Evolutionary conservation across 2,888 invertebrate genomes (phyloP).

Genomic region (Willowsia nigromaculata): DNA sequence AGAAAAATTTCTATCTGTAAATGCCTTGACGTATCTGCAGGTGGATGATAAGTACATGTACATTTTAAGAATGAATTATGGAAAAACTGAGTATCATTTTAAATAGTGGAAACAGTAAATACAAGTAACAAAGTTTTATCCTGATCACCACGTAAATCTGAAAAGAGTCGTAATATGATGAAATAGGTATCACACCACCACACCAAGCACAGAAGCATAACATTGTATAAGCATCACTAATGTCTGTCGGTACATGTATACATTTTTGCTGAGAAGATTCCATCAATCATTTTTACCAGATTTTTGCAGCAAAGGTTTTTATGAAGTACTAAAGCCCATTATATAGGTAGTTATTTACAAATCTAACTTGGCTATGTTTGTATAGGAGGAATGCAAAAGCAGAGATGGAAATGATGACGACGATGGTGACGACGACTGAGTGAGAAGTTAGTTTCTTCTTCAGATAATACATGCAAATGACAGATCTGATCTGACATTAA

Average conservation of each 20-base stretch:
- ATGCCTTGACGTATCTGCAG: neutral
- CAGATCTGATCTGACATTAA: conserved; percentile 50
- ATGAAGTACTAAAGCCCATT: too few species aligned
- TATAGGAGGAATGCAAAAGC: neutral
- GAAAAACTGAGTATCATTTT: neutral
- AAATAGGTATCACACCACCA: too few species aligned
- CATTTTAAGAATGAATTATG: neutral
- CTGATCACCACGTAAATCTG: too few species aligned
- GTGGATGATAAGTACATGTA: neutral
- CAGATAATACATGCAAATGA: conserved; percentile 60
- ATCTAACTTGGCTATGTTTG: neutral
- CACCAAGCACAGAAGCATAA: too few species aligned
- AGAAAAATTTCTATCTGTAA: too few species aligned
- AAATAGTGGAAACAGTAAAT: conserved; percentile 3
- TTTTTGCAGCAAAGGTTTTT: neutral
- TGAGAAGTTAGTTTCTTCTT: conserved; percentile 17
- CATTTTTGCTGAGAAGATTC: neutral
- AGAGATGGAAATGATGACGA: conserved; percentile 6
- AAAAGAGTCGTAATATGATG: too few species aligned
- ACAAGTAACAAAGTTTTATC: neutral
- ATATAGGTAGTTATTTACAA: too few species aligned
- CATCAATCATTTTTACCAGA: neutral
- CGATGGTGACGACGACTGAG: neutral
- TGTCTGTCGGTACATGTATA: too few species aligned
- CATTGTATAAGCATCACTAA: too few species aligned